Percentiles rank a stretch among this genome's conserved stretches.
phyloP scores from a whole-genome alignment of 2,797 vertebrate genomes.

The Crenuchus spilurus region DNA sequence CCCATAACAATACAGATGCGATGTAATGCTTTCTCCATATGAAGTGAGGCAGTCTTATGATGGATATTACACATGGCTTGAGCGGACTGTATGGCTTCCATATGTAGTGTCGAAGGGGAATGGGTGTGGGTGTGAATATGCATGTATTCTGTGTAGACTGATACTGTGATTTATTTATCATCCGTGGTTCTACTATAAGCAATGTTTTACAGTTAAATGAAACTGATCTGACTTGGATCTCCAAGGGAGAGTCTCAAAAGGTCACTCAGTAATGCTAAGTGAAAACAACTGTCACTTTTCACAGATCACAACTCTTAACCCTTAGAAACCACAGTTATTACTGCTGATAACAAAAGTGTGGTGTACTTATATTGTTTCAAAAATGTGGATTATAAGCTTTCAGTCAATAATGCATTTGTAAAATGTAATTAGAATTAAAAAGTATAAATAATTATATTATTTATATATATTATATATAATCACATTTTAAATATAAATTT shows the following conservation, averaged over 20 bases:
- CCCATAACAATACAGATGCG: neutral
- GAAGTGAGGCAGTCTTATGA: conserved; percentile 31
- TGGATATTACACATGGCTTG: conserved; percentile 48
- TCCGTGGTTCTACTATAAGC: conserved; percentile 37
- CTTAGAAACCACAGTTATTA: no score
- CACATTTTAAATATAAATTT: no score
- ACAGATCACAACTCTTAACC: no score
- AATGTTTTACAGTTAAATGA: conserved; percentile 34
- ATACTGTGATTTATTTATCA: conserved; percentile 41
- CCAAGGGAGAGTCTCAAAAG: conserved; percentile 28
- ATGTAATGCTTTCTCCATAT: conserved; percentile 23
- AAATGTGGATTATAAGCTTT: no score
- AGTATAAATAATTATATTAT: no score
- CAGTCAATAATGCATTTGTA: no score
- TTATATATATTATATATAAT: no score
- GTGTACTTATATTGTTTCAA: no score
- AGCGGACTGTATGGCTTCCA: conserved; percentile 52
- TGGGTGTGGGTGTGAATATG: conserved; percentile 22
- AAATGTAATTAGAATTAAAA: no score
- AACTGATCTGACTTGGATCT: conserved; percentile 36
- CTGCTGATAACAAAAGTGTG: no score
- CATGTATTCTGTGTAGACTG: conserved; percentile 25
- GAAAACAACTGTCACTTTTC: neutral
- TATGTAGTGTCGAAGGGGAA: conserved; percentile 25
- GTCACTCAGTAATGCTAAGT: neutral